These are phyloP conservation scores for Ptilonorhynchus violaceus DNA, from an alignment of 2,113 vertebrate genomes.

Conservation along the genomic window DNA sequence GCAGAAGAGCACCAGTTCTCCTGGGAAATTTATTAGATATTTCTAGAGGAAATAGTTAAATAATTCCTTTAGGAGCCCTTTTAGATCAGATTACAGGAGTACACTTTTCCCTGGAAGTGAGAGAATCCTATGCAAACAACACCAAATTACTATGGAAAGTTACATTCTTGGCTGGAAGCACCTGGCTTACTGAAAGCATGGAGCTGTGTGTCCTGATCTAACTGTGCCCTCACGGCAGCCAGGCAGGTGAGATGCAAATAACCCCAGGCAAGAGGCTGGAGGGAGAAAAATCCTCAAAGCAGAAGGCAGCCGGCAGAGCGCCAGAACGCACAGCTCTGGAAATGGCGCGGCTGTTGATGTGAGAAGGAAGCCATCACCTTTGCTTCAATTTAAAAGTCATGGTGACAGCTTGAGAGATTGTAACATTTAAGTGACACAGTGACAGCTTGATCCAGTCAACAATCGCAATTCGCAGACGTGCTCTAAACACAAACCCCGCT, in stretches of 20 bases:
- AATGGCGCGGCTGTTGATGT: not conserved
- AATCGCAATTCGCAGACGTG: not conserved
- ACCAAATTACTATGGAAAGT: constrained; percentile 16
- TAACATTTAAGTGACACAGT: constrained; percentile 47
- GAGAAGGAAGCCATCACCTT: constrained; percentile 31
- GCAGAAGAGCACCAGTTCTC: not conserved
- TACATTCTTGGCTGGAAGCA: not conserved
- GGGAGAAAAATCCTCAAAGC: not conserved
- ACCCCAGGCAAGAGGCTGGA: not conserved
- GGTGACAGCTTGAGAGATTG: constrained; percentile 26
- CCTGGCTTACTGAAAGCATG: not conserved
- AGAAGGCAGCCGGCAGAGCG: not conserved
- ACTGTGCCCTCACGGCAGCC: not conserved
- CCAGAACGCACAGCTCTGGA: not conserved
- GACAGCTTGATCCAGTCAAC: constrained; percentile 10
- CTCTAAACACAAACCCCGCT: not conserved
- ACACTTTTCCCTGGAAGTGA: not conserved
- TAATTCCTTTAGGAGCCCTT: constrained; percentile 36
- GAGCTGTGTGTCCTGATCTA: not conserved
- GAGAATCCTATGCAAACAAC: constrained; percentile 10
- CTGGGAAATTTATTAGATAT: not conserved
- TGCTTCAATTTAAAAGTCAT: constrained; percentile 27
- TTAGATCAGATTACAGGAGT: constrained; percentile 36
- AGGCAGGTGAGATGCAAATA: not conserved
- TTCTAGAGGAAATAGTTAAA: constrained; percentile 45